phyloP scores from a whole-genome alignment of 2,888 invertebrate species.

The Caenorhabditis doughertyi region DNA sequence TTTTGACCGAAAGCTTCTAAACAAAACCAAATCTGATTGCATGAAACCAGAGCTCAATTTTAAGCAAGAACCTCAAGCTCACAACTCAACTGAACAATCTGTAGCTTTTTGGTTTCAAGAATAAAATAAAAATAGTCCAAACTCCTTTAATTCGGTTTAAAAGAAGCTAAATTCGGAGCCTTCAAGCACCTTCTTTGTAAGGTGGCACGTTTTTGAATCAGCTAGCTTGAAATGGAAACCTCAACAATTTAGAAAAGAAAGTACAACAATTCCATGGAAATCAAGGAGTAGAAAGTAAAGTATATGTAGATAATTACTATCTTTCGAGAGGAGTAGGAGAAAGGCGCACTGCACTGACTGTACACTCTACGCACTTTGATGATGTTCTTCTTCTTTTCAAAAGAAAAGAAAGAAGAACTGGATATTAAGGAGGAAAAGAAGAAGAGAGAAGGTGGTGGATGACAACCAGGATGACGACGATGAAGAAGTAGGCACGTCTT shows the following conservation, averaged over 20 bases:
- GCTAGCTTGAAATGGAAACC: neutral
- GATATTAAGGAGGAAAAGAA: conserved; percentile 12
- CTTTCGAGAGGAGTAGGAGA: conserved; percentile 19
- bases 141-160: too few relatives aligned
- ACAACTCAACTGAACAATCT: too few relatives aligned
- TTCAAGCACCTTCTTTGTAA: too few relatives aligned
- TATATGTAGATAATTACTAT: conserved; percentile 57
- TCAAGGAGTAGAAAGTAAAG: neutral
- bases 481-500: neutral
- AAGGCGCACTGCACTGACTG: neutral
- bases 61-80: too few relatives aligned
- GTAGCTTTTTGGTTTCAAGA: too few relatives aligned
- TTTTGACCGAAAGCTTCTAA: too few relatives aligned
- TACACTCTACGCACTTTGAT: conserved; percentile 52
- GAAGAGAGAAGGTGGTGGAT: too few relatives aligned
- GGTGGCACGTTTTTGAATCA: too few relatives aligned
- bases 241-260: neutral
- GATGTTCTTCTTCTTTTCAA: conserved; percentile 19
- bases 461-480: neutral
- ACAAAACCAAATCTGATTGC: too few relatives aligned
- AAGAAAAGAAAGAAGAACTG: conserved; percentile 20
- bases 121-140: too few relatives aligned
- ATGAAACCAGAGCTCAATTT: too few relatives aligned
- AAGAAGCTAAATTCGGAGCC: too few relatives aligned
- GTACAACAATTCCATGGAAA: neutral